These are phyloP conservation scores for Octomys mimax DNA, from an alignment of 2,797 vertebrate species.

Conservation along the genomic window DNA sequence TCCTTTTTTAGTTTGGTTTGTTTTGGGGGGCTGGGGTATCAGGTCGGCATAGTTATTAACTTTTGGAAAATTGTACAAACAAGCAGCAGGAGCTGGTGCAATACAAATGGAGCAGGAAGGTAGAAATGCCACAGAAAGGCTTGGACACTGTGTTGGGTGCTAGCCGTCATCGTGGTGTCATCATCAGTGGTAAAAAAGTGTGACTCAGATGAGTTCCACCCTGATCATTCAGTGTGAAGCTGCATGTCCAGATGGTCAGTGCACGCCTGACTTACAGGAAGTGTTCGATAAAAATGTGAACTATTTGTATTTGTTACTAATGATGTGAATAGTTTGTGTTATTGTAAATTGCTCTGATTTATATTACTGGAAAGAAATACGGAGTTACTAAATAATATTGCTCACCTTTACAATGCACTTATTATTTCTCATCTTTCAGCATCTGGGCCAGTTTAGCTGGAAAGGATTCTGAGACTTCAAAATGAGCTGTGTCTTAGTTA, in stretches of 20 bases:
- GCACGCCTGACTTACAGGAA: not conserved
- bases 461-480: conserved; percentile 56
- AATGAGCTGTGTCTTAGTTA: not conserved
- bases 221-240: conserved; percentile 38
- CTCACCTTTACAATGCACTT: conserved; percentile 14
- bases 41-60: not conserved
- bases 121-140: not conserved
- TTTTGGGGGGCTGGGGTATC: not conserved
- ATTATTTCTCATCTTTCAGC: conserved; percentile 56
- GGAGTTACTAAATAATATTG: conserved; percentile 26
- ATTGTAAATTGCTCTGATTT: conserved; percentile 56
- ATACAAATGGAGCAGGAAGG: not conserved
- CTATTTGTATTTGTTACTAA: conserved; percentile 12
- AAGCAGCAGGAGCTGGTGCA: not conserved
- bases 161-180: not conserved
- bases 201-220: conserved; percentile 30
- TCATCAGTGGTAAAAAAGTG: conserved; percentile 9
- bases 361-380: conserved; percentile 49
- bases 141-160: not conserved
- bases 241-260: conserved; percentile 49
- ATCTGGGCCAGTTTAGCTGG: conserved; percentile 39
- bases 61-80: not conserved
- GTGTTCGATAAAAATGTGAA: conserved; percentile 31
- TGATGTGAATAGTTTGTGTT: conserved; percentile 36
- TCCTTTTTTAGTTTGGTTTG: not conserved